These are phyloP conservation scores for Drosophila histrio DNA, from an alignment of 2,888 invertebrate genomes.

Conservation along the genomic window DNA sequence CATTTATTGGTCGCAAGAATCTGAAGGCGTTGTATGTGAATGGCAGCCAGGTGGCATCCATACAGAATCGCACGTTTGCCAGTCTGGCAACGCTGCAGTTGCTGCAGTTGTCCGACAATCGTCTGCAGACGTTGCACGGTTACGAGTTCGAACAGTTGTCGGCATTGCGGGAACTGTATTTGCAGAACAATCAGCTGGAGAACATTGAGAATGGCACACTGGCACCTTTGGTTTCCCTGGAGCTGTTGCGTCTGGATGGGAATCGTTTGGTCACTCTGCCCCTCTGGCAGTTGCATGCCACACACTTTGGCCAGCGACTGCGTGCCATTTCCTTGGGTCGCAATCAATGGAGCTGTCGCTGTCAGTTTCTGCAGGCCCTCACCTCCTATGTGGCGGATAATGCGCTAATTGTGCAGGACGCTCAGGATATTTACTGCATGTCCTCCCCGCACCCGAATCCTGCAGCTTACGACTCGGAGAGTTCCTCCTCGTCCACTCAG, in stretches of 20 bases:
- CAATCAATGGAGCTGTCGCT: slow-evolving; percentile 96
- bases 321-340: slow-evolving; percentile 87
- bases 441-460: slow-evolving; percentile 82
- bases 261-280: slow-evolving; percentile 92
- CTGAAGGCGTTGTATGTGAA: slow-evolving; percentile 94
- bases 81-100: slow-evolving; percentile 92
- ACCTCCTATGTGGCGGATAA: slow-evolving; percentile 93
- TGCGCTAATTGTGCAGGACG: slow-evolving; percentile 91
- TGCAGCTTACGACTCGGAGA: slow-evolving; percentile 1
- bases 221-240: slow-evolving; percentile 90
- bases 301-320: slow-evolving; percentile 81
- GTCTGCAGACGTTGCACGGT: slow-evolving; percentile 91
- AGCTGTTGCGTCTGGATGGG: slow-evolving; percentile 92
- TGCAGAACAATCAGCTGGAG: slow-evolving; percentile 93
- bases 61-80: slow-evolving; percentile 96
- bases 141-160: slow-evolving; percentile 94
- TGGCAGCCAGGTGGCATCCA: slow-evolving; percentile 92
- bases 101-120: slow-evolving; percentile 94
- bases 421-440: slow-evolving; percentile 92
- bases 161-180: slow-evolving; percentile 91
- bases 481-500: slow-evolving; percentile 77
- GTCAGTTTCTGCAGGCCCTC: slow-evolving; percentile 93
- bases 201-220: slow-evolving; percentile 93
- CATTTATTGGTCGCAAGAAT: slow-evolving; percentile 96
- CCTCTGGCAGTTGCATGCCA: slow-evolving; percentile 88